Evolutionary conservation across 2,797 vertebrate species (phyloP).

Genomic region (Emydoidea blandingii): DNA sequence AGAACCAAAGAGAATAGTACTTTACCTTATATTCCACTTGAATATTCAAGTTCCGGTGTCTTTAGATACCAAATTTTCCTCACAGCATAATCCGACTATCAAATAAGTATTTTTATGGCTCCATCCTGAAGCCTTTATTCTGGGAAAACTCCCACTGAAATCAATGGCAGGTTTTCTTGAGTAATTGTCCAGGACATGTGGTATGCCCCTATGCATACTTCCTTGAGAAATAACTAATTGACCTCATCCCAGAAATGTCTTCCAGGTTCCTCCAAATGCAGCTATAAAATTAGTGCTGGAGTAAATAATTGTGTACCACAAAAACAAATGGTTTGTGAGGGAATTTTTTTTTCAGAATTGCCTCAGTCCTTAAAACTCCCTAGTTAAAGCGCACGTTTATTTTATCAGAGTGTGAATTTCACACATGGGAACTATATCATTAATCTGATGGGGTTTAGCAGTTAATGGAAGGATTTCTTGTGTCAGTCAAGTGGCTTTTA

Average conservation of each 20-base stretch:
- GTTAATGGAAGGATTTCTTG: conserved; percentile 35
- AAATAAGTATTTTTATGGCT: not conserved
- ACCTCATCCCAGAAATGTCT: not conserved
- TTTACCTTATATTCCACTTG: not conserved
- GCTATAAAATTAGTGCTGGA: not conserved
- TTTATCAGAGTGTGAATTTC: not conserved
- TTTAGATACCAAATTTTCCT: conserved; percentile 10
- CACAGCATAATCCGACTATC: not conserved
- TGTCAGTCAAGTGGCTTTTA: conserved; percentile 33
- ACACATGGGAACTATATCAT: not conserved
- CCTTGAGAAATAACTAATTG: not conserved
- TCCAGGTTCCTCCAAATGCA: not conserved
- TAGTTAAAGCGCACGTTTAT: conserved; percentile 25
- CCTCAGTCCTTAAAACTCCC: not conserved
- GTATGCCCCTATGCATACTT: not conserved
- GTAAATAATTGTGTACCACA: not conserved
- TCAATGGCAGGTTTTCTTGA: not conserved
- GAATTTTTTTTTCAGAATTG: conserved; percentile 6
- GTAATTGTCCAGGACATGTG: not conserved
- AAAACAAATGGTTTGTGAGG: conserved; percentile 14
- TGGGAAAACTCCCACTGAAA: not conserved
- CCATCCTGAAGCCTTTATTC: not conserved
- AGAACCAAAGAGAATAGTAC: conserved; percentile 39
- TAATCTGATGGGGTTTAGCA: conserved; percentile 12
- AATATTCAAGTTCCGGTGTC: conserved; percentile 14